phyloP scores from a whole-genome alignment of 2,797 vertebrate species.

The Ctenochaetus hawaiiensis region DNA sequence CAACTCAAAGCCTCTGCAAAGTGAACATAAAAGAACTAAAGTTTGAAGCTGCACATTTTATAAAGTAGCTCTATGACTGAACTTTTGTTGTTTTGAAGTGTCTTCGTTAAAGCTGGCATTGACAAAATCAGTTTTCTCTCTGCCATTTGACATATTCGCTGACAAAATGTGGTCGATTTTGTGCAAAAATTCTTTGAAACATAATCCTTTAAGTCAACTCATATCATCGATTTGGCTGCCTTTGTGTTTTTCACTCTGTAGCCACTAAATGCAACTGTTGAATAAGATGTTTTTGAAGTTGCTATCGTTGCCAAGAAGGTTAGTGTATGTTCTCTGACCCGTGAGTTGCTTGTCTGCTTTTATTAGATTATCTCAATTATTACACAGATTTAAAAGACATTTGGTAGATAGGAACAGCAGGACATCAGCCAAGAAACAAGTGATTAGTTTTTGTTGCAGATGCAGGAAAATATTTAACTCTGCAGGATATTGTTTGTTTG shows the following conservation, averaged over 20 bases:
- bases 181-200: conserved; percentile 8
- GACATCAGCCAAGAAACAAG: conserved; percentile 7
- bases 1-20: conserved; percentile 14
- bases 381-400: conserved; percentile 21
- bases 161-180: conserved; percentile 3
- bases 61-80: conserved; percentile 11
- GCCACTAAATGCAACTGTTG: background rate
- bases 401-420: conserved; percentile 7
- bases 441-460: conserved; percentile 15
- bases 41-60: conserved; percentile 7
- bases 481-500: background rate
- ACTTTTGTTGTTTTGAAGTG: background rate
- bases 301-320: background rate
- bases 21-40: background rate
- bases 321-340: background rate
- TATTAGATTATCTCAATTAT: conserved; percentile 2
- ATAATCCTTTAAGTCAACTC: conserved; percentile 30
- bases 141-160: conserved; percentile 11
- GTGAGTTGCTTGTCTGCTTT: background rate
- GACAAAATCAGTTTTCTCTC: conserved; percentile 12
- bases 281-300: background rate
- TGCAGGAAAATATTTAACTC: conserved; percentile 13
- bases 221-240: conserved; percentile 16
- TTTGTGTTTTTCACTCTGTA: conserved; percentile 28
- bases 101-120: background rate